Evolutionary conservation across 2,113 vertebrate species (phyloP), one percentile per base, ranked within the genome.

Genomic region (Perca flavescens): DNA sequence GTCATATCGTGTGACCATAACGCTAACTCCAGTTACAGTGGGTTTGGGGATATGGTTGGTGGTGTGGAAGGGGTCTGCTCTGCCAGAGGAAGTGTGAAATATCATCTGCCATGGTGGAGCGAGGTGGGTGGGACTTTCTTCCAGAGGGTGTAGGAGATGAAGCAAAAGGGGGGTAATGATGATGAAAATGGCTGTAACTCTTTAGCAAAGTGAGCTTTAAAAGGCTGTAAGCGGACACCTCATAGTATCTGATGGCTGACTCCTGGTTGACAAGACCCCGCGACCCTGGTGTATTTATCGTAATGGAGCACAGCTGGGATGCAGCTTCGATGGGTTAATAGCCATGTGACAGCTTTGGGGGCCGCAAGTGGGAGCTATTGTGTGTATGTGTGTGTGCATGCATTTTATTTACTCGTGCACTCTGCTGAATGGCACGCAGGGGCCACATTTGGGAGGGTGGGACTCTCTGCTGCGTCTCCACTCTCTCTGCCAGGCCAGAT

Each of bases 401-500:
- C 70, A 50, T 86, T 91, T 91, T 91, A 86, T 90, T 91, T 89
- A 89, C 90, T 64, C 1, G 21, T 87, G 78, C 85, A 74, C 86
- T 87, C 75, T 69, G 74, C 71, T 46, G 88, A 83, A 82, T 86
- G 87, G 90, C 85, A 89, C 49, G 49, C 76, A 88, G 88, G 82
- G 90, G 93, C 84, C 88, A 77, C 89, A 77, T 77, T 87, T 31
- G 73, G 80, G 82, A 85, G 92, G 91, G 73, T 75, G 88, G 89
- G 72, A 84, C 83, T 78, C 69, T 63, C 72, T 86, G 86, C 83
- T 86, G 85, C 4, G 63, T 81, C 83, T 65, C 85, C 60, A 25
- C 76, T 84, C 86, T 78, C 80, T 80, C 84, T 92, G 92, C 92
- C 91, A 91, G 86, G 89, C 94, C 94, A 95, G 94, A 94, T 95